Evolutionary conservation across 1,140 invertebrate species (phyloP).

Genomic region (Caenorhabditis brenneri): DNA sequence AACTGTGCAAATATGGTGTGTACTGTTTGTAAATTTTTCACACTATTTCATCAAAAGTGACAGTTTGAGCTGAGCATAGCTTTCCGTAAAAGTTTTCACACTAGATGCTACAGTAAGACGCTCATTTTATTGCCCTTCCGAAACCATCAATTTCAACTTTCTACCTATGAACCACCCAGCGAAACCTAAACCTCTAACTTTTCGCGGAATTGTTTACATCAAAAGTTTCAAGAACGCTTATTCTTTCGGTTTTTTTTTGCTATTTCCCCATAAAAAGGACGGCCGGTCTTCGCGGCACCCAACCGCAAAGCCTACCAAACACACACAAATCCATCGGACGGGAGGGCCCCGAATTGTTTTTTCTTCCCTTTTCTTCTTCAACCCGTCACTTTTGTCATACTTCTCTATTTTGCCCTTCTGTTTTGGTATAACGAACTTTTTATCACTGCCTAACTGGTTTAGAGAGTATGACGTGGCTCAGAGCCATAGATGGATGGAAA

Average conservation of each 20-base stretch:
- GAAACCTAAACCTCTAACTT: background rate
- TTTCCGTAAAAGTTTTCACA: no score
- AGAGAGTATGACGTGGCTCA: background rate
- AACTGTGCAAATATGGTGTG: no score
- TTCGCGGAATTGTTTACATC: background rate
- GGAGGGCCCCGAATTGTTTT: background rate
- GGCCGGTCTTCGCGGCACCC: background rate
- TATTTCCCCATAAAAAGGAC: background rate
- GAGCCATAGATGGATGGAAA: background rate
- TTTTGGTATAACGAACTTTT: background rate
- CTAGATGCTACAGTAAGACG: no score
- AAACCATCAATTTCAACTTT: background rate
- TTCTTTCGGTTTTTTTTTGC: background rate
- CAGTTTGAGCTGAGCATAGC: no score
- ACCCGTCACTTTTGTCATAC: background rate
- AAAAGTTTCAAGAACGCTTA: conserved; percentile 29
- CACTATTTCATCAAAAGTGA: no score
- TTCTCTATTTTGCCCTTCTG: background rate
- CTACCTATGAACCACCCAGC: background rate
- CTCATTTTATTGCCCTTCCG: no score
- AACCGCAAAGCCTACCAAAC: background rate
- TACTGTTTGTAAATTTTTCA: no score
- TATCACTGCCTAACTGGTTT: background rate
- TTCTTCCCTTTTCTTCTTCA: background rate
- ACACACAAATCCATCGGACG: conserved; percentile 12